phyloP scores from a whole-genome alignment of 2,797 vertebrate genomes.

The Gallinago solitaria region DNA sequence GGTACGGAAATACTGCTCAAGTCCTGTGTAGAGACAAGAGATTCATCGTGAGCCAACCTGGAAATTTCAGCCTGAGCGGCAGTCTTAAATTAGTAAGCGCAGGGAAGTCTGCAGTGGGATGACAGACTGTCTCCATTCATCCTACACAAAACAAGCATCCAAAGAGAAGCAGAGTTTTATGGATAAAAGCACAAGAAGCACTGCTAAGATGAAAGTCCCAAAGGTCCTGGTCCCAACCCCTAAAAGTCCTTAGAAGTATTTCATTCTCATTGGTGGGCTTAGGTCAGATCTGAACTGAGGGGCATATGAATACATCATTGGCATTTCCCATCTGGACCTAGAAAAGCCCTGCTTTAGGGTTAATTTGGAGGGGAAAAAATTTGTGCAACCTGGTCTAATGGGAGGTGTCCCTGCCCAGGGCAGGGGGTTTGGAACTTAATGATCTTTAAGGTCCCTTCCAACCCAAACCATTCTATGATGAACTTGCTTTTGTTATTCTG shows the following conservation, averaged over 20 bases:
- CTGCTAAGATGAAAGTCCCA: not conserved
- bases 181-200: not conserved
- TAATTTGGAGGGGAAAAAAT: not conserved
- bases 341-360: not conserved
- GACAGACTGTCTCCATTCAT: not conserved
- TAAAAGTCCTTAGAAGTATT: not conserved
- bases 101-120: not conserved
- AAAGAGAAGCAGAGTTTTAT: not conserved
- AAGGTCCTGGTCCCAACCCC: not conserved
- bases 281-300: not conserved
- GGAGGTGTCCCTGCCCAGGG: too few relatives aligned
- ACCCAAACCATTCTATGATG: not conserved
- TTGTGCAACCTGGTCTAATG: too few relatives aligned
- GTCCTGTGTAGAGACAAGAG: not conserved
- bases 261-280: not conserved
- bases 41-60: conserved; percentile 38
- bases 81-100: conserved; percentile 43
- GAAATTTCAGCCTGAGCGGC: conserved; percentile 27
- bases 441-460: too few relatives aligned
- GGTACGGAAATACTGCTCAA: conserved; percentile 23
- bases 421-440: too few relatives aligned
- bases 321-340: not conserved
- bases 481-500: not conserved
- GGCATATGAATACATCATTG: not conserved
- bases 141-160: not conserved